phyloP scores from a whole-genome alignment of 92 coral and sea anemone genomes.

The Bergia puertoricense region DNA sequence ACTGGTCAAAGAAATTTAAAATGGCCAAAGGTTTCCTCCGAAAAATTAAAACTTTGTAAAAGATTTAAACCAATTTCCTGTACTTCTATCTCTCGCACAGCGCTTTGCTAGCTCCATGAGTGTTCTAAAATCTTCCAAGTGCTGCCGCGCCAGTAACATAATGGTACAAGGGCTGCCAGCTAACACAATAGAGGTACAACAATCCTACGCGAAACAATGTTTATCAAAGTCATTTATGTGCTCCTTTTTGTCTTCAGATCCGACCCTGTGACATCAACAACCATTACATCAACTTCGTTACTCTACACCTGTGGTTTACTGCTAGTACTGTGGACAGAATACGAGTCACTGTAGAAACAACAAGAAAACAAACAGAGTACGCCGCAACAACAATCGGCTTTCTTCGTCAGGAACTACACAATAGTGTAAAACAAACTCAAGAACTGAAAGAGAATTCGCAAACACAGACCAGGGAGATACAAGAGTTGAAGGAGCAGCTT shows the following conservation, averaged over 20 bases:
- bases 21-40: neutral
- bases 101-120: too few relatives aligned
- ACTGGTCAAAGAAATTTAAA: neutral
- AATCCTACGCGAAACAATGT: too few relatives aligned
- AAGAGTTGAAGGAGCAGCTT: neutral
- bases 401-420: slow-evolving; percentile 14
- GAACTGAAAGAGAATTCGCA: neutral
- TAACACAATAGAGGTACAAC: too few relatives aligned
- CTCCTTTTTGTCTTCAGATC: neutral
- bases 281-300: neutral
- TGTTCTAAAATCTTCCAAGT: too few relatives aligned
- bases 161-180: too few relatives aligned
- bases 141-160: too few relatives aligned
- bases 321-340: neutral
- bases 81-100: too few relatives aligned
- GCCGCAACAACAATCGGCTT: slow-evolving; percentile 2
- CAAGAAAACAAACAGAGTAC: slow-evolving; percentile 7
- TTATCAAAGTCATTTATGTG: neutral
- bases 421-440: neutral
- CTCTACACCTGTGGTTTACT: slow-evolving; percentile 9
- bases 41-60: too few relatives aligned
- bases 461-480: neutral
- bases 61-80: too few relatives aligned
- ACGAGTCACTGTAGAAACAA: neutral
- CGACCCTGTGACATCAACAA: slow-evolving; percentile 9